A percentile compares a stretch with the other conserved stretches of the same genome.
phyloP scores from a whole-genome alignment of 2,113 vertebrate species.

The Ceuthmochares aereus region DNA sequence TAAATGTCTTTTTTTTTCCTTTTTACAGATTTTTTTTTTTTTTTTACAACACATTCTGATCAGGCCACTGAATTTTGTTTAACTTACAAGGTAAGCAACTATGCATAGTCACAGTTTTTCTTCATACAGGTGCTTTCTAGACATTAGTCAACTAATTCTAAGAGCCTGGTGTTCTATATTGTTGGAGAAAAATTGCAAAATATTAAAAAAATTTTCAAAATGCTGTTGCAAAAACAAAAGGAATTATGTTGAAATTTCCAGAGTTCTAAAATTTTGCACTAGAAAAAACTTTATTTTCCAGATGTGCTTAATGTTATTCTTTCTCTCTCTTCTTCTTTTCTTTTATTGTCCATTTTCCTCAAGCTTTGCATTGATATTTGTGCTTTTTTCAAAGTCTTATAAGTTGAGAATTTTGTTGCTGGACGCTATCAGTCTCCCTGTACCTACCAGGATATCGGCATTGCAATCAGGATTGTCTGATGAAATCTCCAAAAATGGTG shows the following conservation, averaged over 20 bases:
- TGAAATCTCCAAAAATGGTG: background rate
- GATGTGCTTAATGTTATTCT: background rate
- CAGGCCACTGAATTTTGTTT: background rate
- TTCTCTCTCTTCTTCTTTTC: background rate
- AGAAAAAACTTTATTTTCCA: background rate
- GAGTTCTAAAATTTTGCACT: background rate
- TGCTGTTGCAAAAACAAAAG: background rate
- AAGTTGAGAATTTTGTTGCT: background rate
- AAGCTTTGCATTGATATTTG: background rate
- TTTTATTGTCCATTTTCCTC: background rate
- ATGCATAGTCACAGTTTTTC: background rate
- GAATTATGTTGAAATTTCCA: background rate
- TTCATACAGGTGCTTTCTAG: background rate
- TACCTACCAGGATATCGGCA: background rate
- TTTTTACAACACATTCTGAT: background rate
- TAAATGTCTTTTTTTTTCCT: background rate
- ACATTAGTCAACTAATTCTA: background rate
- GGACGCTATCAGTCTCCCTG: background rate
- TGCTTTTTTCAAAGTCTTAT: background rate
- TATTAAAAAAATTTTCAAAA: background rate
- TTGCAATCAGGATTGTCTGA: background rate
- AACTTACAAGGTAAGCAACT: slow-evolving; percentile 22
- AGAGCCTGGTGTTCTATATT: rapidly evolving
- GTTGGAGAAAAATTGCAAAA: background rate
- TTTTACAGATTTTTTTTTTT: background rate